phyloP scores from a whole-genome alignment of 2,797 vertebrate genomes.

The Molothrus aeneus region DNA sequence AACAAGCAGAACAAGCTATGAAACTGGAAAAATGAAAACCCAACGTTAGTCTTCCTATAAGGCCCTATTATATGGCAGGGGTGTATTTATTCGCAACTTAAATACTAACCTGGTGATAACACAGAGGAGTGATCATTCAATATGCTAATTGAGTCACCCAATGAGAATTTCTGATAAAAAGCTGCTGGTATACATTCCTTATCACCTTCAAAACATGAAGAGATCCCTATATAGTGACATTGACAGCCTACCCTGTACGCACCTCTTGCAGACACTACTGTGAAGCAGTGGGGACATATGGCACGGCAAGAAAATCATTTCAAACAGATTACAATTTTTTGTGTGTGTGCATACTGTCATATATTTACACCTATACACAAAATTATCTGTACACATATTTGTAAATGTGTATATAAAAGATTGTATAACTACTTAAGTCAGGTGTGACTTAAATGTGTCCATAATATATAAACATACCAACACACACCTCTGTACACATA shows the following conservation, averaged over 20 bases:
- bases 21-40: background rate
- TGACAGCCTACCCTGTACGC: background rate
- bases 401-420: background rate
- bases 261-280: background rate
- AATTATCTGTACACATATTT: background rate
- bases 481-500: background rate
- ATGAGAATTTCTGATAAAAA: background rate
- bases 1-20: background rate
- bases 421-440: background rate
- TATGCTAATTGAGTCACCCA: background rate
- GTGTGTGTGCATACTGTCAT: background rate
- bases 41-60: background rate
- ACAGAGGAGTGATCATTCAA: fast-evolving
- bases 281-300: background rate
- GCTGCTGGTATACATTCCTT: background rate
- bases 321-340: background rate
- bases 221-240: background rate
- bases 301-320: background rate
- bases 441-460: background rate
- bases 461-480: background rate
- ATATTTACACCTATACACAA: background rate
- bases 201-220: background rate
- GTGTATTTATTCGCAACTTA: background rate
- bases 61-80: fast-evolving
- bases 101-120: background rate